Percentiles rank a stretch among this genome's conserved stretches.
Conservation (phyloP, 2,113 vertebrate species). For the Bos javanicus region DNA sequence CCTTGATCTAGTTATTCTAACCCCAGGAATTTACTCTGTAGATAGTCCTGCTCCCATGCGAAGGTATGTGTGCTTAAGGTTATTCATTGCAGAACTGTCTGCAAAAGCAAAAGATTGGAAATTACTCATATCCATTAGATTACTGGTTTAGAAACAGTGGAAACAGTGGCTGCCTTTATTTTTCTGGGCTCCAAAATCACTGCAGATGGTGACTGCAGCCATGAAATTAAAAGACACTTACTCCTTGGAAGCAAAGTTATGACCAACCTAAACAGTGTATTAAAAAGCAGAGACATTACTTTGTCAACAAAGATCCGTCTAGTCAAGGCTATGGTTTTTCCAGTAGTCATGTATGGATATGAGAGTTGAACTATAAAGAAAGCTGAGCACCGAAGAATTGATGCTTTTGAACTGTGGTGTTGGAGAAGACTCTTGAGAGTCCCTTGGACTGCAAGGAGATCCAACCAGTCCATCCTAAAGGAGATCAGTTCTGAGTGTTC, state of each 20-base stretch:
- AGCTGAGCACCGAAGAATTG: accelerated
- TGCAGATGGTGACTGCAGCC: neutral
- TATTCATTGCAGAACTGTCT: neutral
- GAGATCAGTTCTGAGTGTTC: neutral
- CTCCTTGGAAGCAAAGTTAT: neutral
- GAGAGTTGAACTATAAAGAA: neutral
- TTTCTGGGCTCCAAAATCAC: neutral
- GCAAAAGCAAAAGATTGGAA: neutral
- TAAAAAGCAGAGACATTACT: neutral
- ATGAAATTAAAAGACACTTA: neutral
- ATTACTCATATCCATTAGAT: neutral
- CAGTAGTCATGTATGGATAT: neutral
- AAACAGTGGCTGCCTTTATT: neutral
- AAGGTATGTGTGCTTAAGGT: neutral
- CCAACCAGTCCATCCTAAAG: neutral
- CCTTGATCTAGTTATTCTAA: neutral
- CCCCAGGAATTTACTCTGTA: neutral
- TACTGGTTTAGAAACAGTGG: neutral
- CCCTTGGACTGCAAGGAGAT: neutral
- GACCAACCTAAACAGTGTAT: neutral
- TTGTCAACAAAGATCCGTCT: neutral
- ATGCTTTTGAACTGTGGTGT: neutral
- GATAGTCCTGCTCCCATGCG: too few relatives aligned
- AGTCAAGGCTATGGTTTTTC: neutral
- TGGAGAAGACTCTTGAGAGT: neutral